Percentiles rank a stretch among this genome's conserved stretches.
Conservation (phyloP, 2,797 vertebrate species). For the Leucoraja ocellata region DNA sequence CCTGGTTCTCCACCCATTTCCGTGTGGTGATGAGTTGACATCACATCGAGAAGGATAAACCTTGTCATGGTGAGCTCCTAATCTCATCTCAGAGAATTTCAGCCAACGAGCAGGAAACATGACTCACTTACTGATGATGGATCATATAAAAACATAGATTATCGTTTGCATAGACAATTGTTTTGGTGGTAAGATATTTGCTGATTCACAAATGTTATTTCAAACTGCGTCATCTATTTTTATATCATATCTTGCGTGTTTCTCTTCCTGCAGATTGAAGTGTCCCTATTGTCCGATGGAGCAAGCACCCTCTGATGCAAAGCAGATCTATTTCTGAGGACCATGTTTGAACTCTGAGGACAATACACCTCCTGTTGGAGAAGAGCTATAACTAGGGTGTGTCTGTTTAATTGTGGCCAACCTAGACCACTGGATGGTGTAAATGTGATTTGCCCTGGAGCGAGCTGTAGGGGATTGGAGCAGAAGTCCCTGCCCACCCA, state of each 20-base stretch:
- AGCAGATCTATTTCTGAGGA: conserved; percentile 83
- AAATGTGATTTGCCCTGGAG: conserved; percentile 4
- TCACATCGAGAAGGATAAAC: neutral
- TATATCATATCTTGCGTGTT: neutral
- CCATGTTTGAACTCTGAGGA: neutral
- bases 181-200: neutral
- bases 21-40: neutral
- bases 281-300: conserved; percentile 89
- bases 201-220: neutral
- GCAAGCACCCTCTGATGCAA: conserved; percentile 83
- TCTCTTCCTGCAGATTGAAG: conserved; percentile 65
- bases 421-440: neutral
- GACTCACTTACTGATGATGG: too few species aligned
- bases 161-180: neutral
- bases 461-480: neutral
- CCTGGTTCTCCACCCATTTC: neutral
- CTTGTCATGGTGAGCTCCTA: neutral
- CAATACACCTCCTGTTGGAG: neutral
- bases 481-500: neutral
- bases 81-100: neutral
- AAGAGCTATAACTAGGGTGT: conserved; percentile 6
- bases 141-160: neutral
- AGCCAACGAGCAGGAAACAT: neutral
- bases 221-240: neutral
- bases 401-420: conserved; percentile 31